Conservation (phyloP, 2,888 invertebrate species). For the Cataglyphis livida region DNA sequence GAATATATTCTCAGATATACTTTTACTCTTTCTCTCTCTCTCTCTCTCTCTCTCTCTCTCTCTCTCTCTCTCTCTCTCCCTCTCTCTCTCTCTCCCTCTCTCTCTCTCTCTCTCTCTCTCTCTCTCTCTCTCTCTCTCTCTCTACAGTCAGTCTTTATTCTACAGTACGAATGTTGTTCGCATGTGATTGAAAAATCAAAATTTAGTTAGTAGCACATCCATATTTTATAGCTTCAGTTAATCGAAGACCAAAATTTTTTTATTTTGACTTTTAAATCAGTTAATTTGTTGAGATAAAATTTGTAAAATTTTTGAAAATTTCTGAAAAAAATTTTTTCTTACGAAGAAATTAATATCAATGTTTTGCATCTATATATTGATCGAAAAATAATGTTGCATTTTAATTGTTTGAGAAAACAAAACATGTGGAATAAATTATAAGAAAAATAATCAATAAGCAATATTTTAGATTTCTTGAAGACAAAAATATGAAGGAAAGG, state of each 20-base stretch:
- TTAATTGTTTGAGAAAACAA: background rate
- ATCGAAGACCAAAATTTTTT: background rate
- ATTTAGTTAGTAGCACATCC: background rate
- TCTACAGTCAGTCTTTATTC: background rate
- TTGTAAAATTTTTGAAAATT: background rate
- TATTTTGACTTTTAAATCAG: background rate
- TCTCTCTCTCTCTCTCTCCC: conserved; percentile 18
- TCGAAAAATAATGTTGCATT: background rate
- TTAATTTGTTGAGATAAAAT: background rate
- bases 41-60: conserved; percentile 16
- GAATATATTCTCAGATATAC: conserved; percentile 10
- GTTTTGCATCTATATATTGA: too few relatives aligned
- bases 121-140: conserved; percentile 18
- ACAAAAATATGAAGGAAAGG: background rate
- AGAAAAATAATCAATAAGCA: background rate
- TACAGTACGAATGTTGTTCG: background rate
- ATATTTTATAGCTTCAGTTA: background rate
- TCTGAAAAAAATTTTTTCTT: too few relatives aligned
- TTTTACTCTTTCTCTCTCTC: conserved; percentile 12
- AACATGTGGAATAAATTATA: background rate
- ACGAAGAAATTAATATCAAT: too few relatives aligned
- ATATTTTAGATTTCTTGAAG: background rate
- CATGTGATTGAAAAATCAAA: background rate
- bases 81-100: background rate
- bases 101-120: background rate